Percentiles rank a stretch among this genome's conserved stretches.
These are phyloP conservation scores for Listrodromus nycthemerus DNA, from an alignment of 2,888 invertebrate species.

Conservation along the genomic window DNA sequence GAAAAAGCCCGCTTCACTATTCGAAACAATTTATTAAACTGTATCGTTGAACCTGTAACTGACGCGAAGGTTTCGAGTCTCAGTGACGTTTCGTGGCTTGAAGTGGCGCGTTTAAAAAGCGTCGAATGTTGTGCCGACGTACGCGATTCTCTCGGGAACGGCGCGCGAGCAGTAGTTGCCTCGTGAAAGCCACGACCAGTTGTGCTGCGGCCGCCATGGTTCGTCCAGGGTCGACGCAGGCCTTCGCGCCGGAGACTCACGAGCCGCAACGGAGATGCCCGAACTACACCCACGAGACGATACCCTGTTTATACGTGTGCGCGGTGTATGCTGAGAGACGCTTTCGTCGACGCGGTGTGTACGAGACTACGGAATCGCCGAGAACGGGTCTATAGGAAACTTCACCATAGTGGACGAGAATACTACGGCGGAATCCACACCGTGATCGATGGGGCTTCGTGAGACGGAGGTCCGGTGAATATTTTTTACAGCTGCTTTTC, in stretches of 20 bases:
- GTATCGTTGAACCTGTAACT: neutral
- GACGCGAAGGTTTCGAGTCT: neutral
- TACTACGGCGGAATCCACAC: constrained; percentile 52
- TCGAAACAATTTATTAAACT: constrained; percentile 28
- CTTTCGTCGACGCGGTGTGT: constrained; percentile 20
- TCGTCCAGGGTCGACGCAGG: constrained; percentile 79
- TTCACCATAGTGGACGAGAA: constrained; percentile 37
- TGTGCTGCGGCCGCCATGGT: constrained; percentile 82
- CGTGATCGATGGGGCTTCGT: constrained; percentile 62
- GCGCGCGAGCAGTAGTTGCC: constrained; percentile 74
- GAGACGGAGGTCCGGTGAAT: constrained; percentile 18
- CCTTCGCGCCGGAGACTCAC: constrained; percentile 72
- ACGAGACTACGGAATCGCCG: constrained; percentile 26
- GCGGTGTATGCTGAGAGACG: constrained; percentile 19
- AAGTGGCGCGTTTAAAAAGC: constrained; percentile 5
- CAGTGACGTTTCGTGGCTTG: constrained; percentile 10
- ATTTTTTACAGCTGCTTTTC: neutral
- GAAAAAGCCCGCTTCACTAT: constrained; percentile 48
- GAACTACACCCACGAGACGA: constrained; percentile 60
- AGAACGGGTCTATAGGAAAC: constrained; percentile 34
- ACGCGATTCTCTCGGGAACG: constrained; percentile 37
- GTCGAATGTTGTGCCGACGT: constrained; percentile 25
- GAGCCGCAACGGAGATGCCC: constrained; percentile 70
- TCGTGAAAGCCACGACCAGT: constrained; percentile 81
- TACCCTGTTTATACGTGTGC: constrained; percentile 24